A percentile compares a stretch with the other conserved stretches of the same genome.
Conservation (phyloP, 2,113 vertebrate species). For the Patagioenas fasciata region DNA sequence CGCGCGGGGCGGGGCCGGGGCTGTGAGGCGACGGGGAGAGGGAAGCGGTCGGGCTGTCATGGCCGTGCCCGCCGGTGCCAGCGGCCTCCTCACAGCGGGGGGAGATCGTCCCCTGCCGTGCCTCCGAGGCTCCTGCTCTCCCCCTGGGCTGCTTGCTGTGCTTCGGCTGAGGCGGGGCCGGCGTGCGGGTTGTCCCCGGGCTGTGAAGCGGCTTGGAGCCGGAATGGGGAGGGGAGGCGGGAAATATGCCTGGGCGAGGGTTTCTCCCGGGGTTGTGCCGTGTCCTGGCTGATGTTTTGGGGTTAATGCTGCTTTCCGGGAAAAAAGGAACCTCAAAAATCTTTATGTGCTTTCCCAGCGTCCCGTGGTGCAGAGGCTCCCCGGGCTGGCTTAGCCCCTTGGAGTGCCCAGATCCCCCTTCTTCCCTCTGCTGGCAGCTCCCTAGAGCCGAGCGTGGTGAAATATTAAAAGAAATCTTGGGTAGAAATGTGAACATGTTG, state of each 20-base stretch:
- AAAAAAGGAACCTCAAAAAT: neutral
- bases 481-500: neutral
- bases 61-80: neutral
- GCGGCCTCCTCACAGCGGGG: neutral
- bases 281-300: neutral
- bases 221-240: neutral
- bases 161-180: neutral
- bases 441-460: neutral
- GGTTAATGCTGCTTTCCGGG: fast-evolving
- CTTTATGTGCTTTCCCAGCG: neutral
- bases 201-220: neutral
- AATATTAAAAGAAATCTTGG: neutral
- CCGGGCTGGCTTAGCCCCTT: neutral
- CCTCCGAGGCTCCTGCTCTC: neutral
- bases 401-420: neutral
- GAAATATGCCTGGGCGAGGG: neutral
- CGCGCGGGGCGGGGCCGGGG: neutral
- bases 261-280: neutral
- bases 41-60: neutral
- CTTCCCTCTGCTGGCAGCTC: neutral
- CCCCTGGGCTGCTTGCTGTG: neutral
- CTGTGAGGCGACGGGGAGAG: neutral
- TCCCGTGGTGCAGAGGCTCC: neutral
- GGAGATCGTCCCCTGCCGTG: neutral
- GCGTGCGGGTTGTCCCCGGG: neutral